A percentile compares a stretch with the other conserved stretches of the same genome.
Conservation (phyloP, 2,888 invertebrate species). For the Halocaridina rubra region DNA sequence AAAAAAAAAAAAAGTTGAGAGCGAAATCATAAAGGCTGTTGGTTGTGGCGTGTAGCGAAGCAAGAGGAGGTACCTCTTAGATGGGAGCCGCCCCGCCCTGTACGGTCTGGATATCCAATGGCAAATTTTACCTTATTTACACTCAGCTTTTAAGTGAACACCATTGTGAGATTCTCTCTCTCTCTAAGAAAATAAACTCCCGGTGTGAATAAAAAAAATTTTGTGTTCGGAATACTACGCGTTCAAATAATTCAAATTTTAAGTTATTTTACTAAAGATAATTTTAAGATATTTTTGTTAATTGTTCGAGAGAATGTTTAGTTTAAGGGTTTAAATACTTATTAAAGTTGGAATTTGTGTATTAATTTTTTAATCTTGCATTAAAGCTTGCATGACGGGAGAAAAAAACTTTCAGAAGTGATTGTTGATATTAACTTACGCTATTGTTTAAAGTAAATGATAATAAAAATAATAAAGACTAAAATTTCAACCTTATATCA, state of each 20-base stretch:
- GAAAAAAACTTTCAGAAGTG: not conserved
- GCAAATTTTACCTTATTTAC: not conserved
- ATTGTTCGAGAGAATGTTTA: no score
- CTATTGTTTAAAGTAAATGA: not conserved
- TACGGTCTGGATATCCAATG: not conserved
- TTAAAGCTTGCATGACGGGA: not conserved
- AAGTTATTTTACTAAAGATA: no score
- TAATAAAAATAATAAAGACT: not conserved
- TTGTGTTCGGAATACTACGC: no score
- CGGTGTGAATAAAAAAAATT: no score
- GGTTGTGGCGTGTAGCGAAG: not conserved
- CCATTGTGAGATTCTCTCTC: not conserved
- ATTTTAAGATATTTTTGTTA: no score
- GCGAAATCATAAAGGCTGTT: not conserved
- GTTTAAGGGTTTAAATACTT: no score
- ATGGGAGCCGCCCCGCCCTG: not conserved
- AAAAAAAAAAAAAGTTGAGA: not conserved
- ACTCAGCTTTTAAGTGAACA: not conserved
- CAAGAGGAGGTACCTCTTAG: not conserved
- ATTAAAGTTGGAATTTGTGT: not conserved
- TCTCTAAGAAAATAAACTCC: no score
- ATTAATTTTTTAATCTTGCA: not conserved
- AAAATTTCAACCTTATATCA: not conserved
- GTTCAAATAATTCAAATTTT: no score
- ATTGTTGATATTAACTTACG: not conserved